Base-by-base conservation (phyloP, 2,797 vertebrate genomes). In the Crocidura indochinensis region DNA sequence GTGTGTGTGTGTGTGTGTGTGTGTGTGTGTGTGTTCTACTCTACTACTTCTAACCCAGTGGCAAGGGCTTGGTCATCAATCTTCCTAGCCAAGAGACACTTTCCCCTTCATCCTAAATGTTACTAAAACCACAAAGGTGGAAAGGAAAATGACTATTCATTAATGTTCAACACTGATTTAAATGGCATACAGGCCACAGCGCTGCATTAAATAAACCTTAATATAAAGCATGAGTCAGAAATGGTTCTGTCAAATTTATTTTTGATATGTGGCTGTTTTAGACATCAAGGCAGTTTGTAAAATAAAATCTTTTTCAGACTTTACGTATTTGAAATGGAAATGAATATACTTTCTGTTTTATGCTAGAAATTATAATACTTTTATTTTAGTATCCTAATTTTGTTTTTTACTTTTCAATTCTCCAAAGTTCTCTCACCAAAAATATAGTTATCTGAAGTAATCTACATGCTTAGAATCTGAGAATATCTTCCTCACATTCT, bases 61-160 rank as follows among this genome's bases (percentile, higher is more conserved):
- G 80, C 76, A 90, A n/a, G 12, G 87, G 60, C 67, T 85, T 91
- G 74, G 72, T 87, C 84, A 84, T 84, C 91, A 64, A 24, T 87
- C 79, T 92, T 92, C 67, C 76, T 53, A 22, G 74, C 82, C 79
- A 90, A 89, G 47, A 75, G 56, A 89, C 86, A 93, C n/a, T 73
- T 60, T 53, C 27, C 20, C 26, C 64, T 27, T 77, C 53, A 81
- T 24, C 24, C 64, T 26, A 60, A 22, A 56, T 87, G 80, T 94
- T 68, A 85, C 88, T 87, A 72, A 96, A 94, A 81, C 92, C 89
- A 65, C 56, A 69, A 0, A 46, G 84, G 81, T 31, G 11, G 51
- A 84, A 65, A 95, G 71, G 92, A 92, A 85, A 87, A 86, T n/a
- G 46, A 27, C 72, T 91, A 86, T 94, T 90, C 80, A 75, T 92